Evolutionary conservation across 2,797 vertebrate genomes (phyloP).

Genomic region (Centropyge bicolor): DNA sequence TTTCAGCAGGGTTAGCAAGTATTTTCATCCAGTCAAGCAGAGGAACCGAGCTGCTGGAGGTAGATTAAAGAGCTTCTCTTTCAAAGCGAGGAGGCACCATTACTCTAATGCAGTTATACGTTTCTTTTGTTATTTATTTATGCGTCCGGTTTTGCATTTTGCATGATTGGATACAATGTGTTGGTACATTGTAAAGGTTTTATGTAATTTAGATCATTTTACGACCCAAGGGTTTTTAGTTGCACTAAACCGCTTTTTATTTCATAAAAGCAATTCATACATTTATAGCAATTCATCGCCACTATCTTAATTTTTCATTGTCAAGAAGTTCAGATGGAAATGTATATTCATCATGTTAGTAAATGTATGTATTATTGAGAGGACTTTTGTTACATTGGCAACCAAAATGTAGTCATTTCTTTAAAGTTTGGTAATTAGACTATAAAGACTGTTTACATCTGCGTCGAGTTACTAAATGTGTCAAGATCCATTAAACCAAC

Average conservation of each 20-base stretch:
- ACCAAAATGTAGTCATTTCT: neutral
- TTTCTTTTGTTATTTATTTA: constrained; percentile 52
- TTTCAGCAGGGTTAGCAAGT: constrained; percentile 52
- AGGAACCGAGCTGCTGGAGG: constrained; percentile 12
- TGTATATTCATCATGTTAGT: neutral
- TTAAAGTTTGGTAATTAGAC: no score
- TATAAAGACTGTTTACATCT: neutral
- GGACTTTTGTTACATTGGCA: neutral
- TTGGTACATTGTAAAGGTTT: constrained; percentile 14
- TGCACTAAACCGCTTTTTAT: constrained; percentile 1
- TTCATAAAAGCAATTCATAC: neutral
- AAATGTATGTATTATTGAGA: neutral
- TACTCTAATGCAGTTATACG: constrained; percentile 36
- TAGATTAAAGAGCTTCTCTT: constrained; percentile 6
- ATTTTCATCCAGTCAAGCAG: constrained; percentile 56
- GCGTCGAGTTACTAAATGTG: neutral
- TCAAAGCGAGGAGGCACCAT: constrained; percentile 20
- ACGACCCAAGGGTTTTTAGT: neutral
- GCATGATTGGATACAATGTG: constrained; percentile 13
- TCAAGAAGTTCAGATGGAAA: neutral
- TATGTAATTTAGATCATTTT: neutral
- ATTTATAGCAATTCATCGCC: neutral
- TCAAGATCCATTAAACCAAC: constrained; percentile 1
- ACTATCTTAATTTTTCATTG: neutral
- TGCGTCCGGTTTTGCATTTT: constrained; percentile 20